A percentile compares a stretch with the other conserved stretches of the same genome.
phyloP scores from a whole-genome alignment of 2,797 vertebrate genomes.

The Brachymystax lenok region DNA sequence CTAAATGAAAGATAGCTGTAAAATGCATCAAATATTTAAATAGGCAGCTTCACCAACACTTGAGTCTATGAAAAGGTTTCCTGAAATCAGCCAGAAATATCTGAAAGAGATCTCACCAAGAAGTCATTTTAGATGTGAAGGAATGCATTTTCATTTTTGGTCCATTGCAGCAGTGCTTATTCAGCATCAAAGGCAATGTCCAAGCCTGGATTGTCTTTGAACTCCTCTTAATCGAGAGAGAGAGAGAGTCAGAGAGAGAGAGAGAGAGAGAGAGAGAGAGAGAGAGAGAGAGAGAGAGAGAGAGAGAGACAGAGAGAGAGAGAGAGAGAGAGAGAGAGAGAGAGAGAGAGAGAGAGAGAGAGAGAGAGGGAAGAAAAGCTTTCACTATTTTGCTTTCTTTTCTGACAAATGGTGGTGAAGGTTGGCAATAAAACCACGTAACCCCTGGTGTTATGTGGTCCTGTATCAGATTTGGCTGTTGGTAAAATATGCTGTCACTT shows the following conservation, averaged over 20 bases:
- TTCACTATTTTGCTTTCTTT: constrained; percentile 27
- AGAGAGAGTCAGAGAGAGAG: too few relatives aligned
- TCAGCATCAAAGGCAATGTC: too few relatives aligned
- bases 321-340: too few relatives aligned
- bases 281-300: too few relatives aligned
- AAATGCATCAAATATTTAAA: background rate
- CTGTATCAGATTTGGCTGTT: constrained; percentile 72
- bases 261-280: too few relatives aligned
- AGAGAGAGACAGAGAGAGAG: too few relatives aligned
- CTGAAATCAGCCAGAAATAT: background rate
- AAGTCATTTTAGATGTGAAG: constrained; percentile 37
- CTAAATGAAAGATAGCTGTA: background rate
- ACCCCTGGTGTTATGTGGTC: constrained; percentile 32
- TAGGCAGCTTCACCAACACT: background rate
- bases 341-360: too few relatives aligned
- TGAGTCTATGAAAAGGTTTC: background rate
- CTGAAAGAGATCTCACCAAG: background rate
- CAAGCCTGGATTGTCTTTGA: too few relatives aligned
- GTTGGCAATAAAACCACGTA: constrained; percentile 44
- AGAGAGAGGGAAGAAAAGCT: background rate
- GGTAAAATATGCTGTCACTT: constrained; percentile 35
- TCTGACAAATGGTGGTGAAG: constrained; percentile 57
- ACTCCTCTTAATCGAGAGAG: too few relatives aligned
- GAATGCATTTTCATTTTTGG: background rate
- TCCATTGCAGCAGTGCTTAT: too few relatives aligned